Evolutionary conservation across 2,797 vertebrate species (phyloP).

Genomic region (Hipposideros larvatus): DNA sequence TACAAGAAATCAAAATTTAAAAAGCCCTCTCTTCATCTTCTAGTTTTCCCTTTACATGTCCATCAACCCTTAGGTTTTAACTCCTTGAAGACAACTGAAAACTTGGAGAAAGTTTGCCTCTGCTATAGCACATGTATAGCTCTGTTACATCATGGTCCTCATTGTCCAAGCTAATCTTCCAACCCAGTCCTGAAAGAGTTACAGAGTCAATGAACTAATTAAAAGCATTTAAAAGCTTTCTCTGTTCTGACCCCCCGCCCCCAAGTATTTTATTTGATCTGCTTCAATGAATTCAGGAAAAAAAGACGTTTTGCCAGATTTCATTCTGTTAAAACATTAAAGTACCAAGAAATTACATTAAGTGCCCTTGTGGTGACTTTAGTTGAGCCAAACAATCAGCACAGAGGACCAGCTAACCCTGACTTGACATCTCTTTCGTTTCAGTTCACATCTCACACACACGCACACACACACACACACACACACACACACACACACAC

Average conservation of each 20-base stretch:
- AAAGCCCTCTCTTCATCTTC: not conserved
- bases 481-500: not conserved
- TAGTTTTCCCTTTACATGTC: not conserved
- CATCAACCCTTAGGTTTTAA: not conserved
- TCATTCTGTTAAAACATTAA: conserved; percentile 37
- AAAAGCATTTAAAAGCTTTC: conserved; percentile 56
- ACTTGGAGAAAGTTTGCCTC: not conserved
- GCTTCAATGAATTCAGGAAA: conserved; percentile 8
- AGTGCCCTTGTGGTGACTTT: not conserved
- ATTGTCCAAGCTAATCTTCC: not conserved
- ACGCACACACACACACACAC: not conserved
- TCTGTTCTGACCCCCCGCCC: not conserved
- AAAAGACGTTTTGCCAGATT: conserved; percentile 26
- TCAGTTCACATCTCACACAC: not conserved
- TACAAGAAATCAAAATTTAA: not conserved
- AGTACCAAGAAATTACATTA: conserved; percentile 19
- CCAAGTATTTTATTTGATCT: conserved; percentile 51
- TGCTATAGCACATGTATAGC: not conserved
- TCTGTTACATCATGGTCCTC: not conserved
- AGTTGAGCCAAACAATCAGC: not conserved
- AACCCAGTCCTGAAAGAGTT: not conserved
- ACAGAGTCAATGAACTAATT: not conserved
- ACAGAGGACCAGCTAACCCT: not conserved
- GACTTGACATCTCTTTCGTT: not conserved
- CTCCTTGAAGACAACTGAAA: not conserved